These are phyloP conservation scores for Prionchulus punctatus DNA, from an alignment of 2,888 invertebrate genomes.

Conservation along the genomic window DNA sequence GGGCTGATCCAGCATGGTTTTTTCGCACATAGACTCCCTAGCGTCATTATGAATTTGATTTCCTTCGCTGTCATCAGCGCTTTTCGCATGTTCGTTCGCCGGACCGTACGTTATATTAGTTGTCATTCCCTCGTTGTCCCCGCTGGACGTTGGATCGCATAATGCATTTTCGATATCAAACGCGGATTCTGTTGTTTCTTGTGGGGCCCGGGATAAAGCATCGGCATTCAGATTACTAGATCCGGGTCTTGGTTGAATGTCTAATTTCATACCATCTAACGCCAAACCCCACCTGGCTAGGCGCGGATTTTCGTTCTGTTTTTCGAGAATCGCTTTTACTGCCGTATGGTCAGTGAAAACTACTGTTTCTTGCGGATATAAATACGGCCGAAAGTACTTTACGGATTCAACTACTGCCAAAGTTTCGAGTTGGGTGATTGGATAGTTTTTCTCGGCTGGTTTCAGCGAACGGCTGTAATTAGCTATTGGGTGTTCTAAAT, in stretches of 20 bases:
- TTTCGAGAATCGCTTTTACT: background rate
- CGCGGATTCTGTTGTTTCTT: no score
- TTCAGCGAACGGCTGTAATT: background rate
- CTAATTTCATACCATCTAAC: background rate
- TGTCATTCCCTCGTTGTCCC: no score
- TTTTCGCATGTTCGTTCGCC: no score
- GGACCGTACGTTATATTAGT: no score
- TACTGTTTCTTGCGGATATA: background rate
- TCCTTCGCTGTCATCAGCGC: no score
- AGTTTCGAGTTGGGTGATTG: conserved; percentile 2
- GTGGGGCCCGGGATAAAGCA: background rate
- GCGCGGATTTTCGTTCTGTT: background rate
- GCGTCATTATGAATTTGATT: no score
- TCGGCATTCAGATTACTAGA: background rate
- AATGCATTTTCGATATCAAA: no score
- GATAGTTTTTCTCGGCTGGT: conserved; percentile 2
- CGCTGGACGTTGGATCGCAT: no score
- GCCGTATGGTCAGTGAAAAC: conserved; percentile 4
- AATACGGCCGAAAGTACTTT: background rate
- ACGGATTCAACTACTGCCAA: conserved; percentile 2
- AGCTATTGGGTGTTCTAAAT: conserved; percentile 3
- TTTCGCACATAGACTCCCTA: no score
- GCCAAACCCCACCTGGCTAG: conserved; percentile 1
- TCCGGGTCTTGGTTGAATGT: background rate
- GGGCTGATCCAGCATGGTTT: no score